Evolutionary conservation across 2,797 vertebrate genomes (phyloP).

Genomic region (Babyrousa celebensis): DNA sequence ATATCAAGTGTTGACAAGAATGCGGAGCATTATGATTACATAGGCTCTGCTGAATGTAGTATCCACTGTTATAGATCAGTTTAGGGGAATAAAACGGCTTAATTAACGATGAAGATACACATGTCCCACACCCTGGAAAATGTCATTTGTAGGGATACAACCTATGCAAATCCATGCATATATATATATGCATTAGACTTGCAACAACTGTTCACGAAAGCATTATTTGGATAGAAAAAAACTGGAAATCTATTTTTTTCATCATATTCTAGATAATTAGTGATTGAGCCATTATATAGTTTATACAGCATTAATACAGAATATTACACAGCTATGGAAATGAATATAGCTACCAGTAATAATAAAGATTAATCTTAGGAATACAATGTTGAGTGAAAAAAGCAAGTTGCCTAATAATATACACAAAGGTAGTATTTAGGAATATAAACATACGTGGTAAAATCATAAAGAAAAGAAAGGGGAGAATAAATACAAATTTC

Average conservation of each 20-base stretch:
- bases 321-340: not conserved
- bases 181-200: not conserved
- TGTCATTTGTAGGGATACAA: not conserved
- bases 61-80: not conserved
- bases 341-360: not conserved
- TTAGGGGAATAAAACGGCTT: not conserved
- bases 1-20: not conserved
- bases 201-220: not conserved
- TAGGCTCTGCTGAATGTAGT: not conserved
- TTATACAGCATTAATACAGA: not conserved
- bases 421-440: not conserved
- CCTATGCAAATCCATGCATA: not conserved
- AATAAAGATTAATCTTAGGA: not conserved
- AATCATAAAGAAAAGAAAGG: not conserved
- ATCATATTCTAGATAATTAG: not conserved
- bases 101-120: not conserved
- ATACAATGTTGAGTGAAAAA: not conserved
- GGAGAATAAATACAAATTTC: constrained; percentile 4
- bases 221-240: not conserved
- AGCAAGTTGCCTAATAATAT: not conserved
- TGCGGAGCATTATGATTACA: not conserved
- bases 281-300: not conserved
- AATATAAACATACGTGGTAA: not conserved
- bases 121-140: not conserved
- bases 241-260: not conserved